A percentile compares a stretch with the other conserved stretches of the same genome.
Evolutionary conservation across 2,888 invertebrate species (phyloP).

Genomic region (Tupiocoris notatus): DNA sequence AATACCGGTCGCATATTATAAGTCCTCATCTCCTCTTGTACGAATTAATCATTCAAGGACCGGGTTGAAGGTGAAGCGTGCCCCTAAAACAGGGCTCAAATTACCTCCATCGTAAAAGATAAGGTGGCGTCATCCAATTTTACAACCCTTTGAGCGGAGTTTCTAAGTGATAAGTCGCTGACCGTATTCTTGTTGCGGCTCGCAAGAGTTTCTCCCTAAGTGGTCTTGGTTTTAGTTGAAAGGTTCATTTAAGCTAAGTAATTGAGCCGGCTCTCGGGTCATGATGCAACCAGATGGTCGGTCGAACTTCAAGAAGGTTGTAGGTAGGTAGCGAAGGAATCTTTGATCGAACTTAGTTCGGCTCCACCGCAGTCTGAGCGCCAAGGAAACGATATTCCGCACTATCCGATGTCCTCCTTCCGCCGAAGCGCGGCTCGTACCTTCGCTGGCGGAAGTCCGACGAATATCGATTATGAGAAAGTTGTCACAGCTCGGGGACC

Average conservation of each 20-base stretch:
- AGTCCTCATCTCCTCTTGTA: too few species aligned
- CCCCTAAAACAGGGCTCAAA: too few species aligned
- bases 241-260: not conserved
- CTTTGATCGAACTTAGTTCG: not conserved
- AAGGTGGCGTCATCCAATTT: too few species aligned
- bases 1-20: too few species aligned
- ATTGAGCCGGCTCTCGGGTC: not conserved
- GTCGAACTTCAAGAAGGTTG: not conserved
- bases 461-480: not conserved
- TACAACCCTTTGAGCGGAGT: too few species aligned
- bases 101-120: too few species aligned
- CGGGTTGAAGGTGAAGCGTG: too few species aligned
- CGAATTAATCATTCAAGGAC: too few species aligned
- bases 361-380: not conserved
- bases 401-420: not conserved
- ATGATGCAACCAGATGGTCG: not conserved
- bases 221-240: not conserved
- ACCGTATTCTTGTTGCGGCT: not conserved
- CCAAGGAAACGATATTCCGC: not conserved
- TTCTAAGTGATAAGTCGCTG: too few species aligned
- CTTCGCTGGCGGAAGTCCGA: not conserved
- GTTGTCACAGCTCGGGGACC: not conserved
- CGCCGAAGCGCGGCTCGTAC: not conserved
- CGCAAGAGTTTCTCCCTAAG: not conserved
- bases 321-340: not conserved